Conservation (phyloP, 1,140 invertebrate genomes). For the Teleogryllus occipitalis region DNA sequence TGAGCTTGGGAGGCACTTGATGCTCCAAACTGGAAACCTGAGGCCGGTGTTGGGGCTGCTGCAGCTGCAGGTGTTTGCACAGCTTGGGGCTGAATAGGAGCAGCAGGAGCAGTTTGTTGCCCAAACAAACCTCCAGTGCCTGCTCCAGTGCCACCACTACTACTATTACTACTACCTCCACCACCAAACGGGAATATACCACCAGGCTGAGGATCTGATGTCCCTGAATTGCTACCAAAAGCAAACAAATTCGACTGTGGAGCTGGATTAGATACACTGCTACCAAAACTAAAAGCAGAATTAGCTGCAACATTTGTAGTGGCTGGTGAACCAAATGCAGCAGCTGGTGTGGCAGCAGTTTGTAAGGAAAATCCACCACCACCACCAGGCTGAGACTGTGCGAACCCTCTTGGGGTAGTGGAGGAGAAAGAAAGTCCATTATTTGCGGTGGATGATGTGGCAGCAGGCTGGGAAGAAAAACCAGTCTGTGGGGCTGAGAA, state of each 20-base stretch:
- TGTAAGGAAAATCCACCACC: neutral
- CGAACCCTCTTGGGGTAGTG: neutral
- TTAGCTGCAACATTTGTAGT: neutral
- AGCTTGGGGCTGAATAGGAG: neutral
- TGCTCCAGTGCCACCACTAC: neutral
- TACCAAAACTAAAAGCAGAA: neutral
- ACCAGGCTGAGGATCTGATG: neutral
- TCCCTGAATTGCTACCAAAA: neutral
- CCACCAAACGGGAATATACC: neutral
- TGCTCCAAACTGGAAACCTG: neutral
- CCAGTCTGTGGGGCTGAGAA: neutral
- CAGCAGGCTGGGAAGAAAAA: neutral
- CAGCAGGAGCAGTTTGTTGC: neutral
- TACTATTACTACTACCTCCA: neutral
- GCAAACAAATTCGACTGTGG: neutral
- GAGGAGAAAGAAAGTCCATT: neutral
- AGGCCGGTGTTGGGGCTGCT: neutral
- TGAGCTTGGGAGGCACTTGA: neutral
- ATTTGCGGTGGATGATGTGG: neutral
- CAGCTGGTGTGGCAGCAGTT: neutral
- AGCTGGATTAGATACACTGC: neutral
- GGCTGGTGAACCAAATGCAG: neutral
- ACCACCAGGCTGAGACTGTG: neutral
- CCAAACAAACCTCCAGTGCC: neutral
- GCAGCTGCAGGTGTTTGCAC: neutral